phyloP scores from a whole-genome alignment of 2,113 vertebrate species.

The Melanostigma gelatinosum region DNA sequence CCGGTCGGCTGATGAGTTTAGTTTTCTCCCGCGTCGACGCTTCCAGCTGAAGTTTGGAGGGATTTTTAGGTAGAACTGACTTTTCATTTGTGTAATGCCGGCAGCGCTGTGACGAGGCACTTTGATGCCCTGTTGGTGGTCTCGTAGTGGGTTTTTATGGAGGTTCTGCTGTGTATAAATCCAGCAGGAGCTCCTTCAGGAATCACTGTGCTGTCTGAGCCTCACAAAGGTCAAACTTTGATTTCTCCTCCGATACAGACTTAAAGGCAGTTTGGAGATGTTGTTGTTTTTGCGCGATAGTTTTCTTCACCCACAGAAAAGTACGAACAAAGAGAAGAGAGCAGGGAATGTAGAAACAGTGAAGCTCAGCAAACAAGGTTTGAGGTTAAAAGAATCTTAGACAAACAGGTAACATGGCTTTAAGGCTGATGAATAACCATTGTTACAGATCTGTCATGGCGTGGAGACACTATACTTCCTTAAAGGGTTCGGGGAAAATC shows the following conservation, averaged over 20 bases:
- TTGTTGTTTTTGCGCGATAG: background rate
- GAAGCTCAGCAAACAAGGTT: background rate
- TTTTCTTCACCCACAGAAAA: background rate
- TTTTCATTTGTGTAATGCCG: slow-evolving; percentile 52
- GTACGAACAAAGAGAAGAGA: background rate
- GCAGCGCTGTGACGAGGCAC: slow-evolving; percentile 11
- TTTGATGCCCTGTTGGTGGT: slow-evolving; percentile 50
- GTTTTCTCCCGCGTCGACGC: slow-evolving; percentile 29
- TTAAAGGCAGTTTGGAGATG: background rate
- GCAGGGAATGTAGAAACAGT: background rate
- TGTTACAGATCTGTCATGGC: background rate
- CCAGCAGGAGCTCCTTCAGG: slow-evolving; percentile 30
- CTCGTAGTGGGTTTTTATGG: slow-evolving; percentile 6
- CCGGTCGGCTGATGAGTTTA: slow-evolving; percentile 45
- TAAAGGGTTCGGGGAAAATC: background rate
- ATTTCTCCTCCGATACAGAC: background rate
- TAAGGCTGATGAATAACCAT: background rate
- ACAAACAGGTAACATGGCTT: background rate
- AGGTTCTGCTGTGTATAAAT: slow-evolving; percentile 17
- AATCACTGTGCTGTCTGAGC: slow-evolving; percentile 34
- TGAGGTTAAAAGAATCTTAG: background rate
- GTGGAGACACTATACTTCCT: background rate
- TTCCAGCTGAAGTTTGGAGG: slow-evolving; percentile 13
- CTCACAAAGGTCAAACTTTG: slow-evolving; percentile 21
- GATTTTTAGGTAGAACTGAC: slow-evolving; percentile 21